Conservation (phyloP, 2,797 vertebrate genomes). For the Halcyon leucocephala region DNA sequence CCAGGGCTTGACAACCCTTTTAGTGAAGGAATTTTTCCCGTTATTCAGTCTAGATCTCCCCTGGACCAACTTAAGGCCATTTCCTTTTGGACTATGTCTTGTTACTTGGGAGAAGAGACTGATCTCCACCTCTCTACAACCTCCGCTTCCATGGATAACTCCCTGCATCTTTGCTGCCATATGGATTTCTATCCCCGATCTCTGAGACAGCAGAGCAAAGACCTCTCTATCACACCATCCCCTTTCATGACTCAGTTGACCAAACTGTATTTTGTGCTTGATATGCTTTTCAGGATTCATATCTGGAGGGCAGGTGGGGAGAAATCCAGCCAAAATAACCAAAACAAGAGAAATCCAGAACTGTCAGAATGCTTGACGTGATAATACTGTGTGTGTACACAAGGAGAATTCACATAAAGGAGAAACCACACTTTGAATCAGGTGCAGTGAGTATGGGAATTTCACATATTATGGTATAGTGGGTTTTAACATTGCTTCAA, state of each 20-base stretch:
- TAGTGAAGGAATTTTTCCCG: not conserved
- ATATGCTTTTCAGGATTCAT: not conserved
- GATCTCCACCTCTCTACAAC: not conserved
- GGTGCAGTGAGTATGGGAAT: not conserved
- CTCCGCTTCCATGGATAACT: not conserved
- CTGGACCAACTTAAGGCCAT: not conserved
- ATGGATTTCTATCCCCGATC: not conserved
- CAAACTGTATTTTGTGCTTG: not conserved
- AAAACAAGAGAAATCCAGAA: not conserved
- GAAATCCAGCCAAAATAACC: accelerated
- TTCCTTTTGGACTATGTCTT: not conserved
- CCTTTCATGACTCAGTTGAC: not conserved
- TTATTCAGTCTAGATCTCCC: not conserved
- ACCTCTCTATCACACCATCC: not conserved
- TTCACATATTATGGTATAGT: not conserved
- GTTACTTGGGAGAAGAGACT: not conserved
- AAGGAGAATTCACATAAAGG: not conserved
- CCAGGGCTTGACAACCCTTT: too few relatives aligned
- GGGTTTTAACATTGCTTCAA: not conserved
- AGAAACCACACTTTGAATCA: not conserved
- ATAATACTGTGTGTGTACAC: not conserved
- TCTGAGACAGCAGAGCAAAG: not conserved
- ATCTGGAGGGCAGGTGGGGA: accelerated
- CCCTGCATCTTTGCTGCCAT: not conserved
- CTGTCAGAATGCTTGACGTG: not conserved